Base-by-base conservation (phyloP, 1,140 invertebrate species). In the Cylas formicarius region DNA sequence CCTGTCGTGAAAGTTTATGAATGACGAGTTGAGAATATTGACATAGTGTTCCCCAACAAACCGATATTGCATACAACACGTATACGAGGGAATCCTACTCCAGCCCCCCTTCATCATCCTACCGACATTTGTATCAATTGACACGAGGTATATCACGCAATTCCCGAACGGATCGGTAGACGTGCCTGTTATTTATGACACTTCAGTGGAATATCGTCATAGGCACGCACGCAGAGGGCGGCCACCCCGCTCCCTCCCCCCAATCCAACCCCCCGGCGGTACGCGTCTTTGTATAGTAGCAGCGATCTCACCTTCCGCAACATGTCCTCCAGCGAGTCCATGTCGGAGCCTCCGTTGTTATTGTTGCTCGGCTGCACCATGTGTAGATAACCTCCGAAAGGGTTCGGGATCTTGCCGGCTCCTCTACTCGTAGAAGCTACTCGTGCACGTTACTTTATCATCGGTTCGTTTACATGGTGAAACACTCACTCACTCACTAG, bases 291-390 rank as follows among this genome's bases (percentile, higher is more conserved):
- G 11, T 17, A 18, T 8, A 47, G 42, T 20, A 34, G 20, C 19
- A 19, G 24, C 32, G 33, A 37, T 32, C 39, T 75, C 73, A 85
- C 82, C 82, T 85, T 85, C 63, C 80, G 77, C 62, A 85, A 74
- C 81, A 84, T 84, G 70, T 85, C 82, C 65, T 85, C 81, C 53
- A 85, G 71, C 51, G 82, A 84, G 61, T 85, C 81, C 75, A 84
- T 83, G 69, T 84, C 81, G 69, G 81, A 72, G 65, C 78, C 72
- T 64, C 76, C 75, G 67, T 81, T 81, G 69, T 78, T 79, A 66
- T 62, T 78, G 51, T 78, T 77, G 56, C 65, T 62, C 47, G 65
- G 65, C 44, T 65, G 65, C 48, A 67, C 65, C 65, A 67, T 67
- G 53, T 53, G 56, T 56, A 37, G 51, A 45, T 34, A 36, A 21